A percentile compares a stretch with the other conserved stretches of the same genome.
phyloP scores from a whole-genome alignment of 2,888 invertebrate genomes.

The Euzetes globulus region DNA sequence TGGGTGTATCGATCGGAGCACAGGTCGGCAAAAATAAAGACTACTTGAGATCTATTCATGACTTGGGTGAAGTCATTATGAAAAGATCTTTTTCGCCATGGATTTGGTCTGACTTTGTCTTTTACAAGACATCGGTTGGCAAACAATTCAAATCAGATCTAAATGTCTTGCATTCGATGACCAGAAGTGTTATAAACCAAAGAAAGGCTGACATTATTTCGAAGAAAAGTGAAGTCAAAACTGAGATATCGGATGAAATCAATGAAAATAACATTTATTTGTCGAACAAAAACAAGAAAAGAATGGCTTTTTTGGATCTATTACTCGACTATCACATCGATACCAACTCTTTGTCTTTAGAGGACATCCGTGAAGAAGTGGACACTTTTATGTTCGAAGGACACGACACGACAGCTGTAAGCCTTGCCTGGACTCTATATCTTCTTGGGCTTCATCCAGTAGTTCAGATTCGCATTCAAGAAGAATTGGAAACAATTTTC shows the following conservation, averaged over 20 bases:
- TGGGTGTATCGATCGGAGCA: background rate
- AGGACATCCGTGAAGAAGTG: conserved; percentile 45
- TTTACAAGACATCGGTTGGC: background rate
- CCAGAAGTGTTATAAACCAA: conserved; percentile 21
- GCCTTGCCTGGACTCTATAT: conserved; percentile 41
- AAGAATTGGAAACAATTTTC: background rate
- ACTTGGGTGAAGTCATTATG: background rate
- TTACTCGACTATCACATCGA: conserved; percentile 26
- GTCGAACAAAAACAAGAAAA: conserved; percentile 1
- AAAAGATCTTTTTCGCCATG: conserved; percentile 12
- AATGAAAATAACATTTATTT: background rate
- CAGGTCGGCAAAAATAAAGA: background rate
- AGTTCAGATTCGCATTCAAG: background rate
- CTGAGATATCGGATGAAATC: background rate
- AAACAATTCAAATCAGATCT: background rate
- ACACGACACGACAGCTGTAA: conserved; percentile 43
- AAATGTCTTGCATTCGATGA: conserved; percentile 18
- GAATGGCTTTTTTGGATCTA: conserved; percentile 32
- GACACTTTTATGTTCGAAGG: conserved; percentile 46
- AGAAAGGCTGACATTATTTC: conserved; percentile 20
- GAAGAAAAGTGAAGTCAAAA: background rate
- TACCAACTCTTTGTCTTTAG: conserved; percentile 41
- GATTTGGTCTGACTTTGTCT: conserved; percentile 13
- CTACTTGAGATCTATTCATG: background rate
- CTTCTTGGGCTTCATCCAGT: conserved; percentile 30